Base-by-base conservation (phyloP, 2,888 invertebrate species). In the Trilocha varians region DNA sequence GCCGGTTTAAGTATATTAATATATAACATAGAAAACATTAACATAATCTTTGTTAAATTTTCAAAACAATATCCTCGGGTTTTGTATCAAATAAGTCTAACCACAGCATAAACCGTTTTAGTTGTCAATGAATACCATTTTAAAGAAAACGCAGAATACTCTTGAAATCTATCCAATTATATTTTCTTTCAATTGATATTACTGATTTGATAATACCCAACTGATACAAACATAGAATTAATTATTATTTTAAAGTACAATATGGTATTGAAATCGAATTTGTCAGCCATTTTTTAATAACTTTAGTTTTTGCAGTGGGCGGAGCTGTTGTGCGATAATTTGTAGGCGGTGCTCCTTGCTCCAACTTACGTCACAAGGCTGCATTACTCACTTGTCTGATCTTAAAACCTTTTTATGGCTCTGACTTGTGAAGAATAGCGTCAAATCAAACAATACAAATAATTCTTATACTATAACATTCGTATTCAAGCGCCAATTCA, bases 311-410 rank as follows among this genome's bases (percentile, higher is more conserved):
- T 70, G 52, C 55, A 57, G 80, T 83, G 74, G 84, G 84, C 82
- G 82, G 83, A 71, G 77, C 80, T 59, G 61, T 53, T 65, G 63
- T 58, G 63, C 60, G 69, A 57, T 67, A 66, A 70, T 65, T 73
- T 72, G 82, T 77, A 78, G 83, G 83, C 82, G 83, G 65, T 64
- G 49, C 70, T 70, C 55, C 56, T 67, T 57, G 47, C 58, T 47
- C 49, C 49, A 44, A 40, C 44, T 52, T 49, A 59, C 66, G 66
- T 65, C 63, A 70, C 73, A 77, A 76, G 78, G 78, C 55, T 75
- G 60, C 52, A 66, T 80, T 76, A 73, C 65, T 78, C 77, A 80
- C 62, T 66, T 55, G 57, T 60, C 58, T 53, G 56, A 47, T 51
- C 47, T 48, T 50, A 48, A 44, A 44, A 53, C 48, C 34, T 46